Evolutionary conservation across 2,888 invertebrate genomes (phyloP), one percentile per base, ranked within the genome.

Genomic region (Tetragonula carbonaria): DNA sequence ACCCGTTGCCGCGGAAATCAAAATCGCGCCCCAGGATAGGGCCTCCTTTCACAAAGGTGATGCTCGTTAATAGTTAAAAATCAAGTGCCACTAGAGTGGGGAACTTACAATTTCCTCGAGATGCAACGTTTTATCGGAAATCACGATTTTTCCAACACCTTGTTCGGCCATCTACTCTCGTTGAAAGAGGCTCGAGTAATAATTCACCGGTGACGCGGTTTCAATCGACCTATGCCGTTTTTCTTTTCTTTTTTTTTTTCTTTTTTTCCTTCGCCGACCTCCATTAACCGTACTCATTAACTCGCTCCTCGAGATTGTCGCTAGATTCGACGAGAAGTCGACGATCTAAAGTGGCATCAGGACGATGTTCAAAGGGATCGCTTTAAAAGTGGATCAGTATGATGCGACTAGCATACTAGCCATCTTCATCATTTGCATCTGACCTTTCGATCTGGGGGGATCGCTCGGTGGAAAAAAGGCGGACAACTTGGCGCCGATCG

Each of bases 261-360:
- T 28, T 28, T 28, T 2, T 33, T 59, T 50, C 68, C 67, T 74
- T 55, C 55, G 59, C 55, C 55, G 18, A 74, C 21, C 55, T 72
- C 84, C 74, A 85, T 84, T 84, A 84, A 76, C 77, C 18, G 72
- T 55, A 5, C 57, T 77, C 84, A 80, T 85, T 85, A 85, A 74
- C 50, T 74, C 16, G 74, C 57, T 51, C 53, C 57, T 75, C 75
- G 28, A 57, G 59, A 74, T 74, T 57, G 72, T 68, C 65, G 50
- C 33, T 72, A 57, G 53, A 73, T 59, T 67, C 67, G 65, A 80
- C 13, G 67, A 72, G 3, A 55, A 67, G 68, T 74, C 51, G 50
- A 53, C 45, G 51, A 33, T 38, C 38, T 38, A 57, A 16, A 67
- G 82, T n/a, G 70, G 59, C 38, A 38, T 53, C 33, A 38, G 4